Conservation (phyloP, 2,797 vertebrate genomes). For the Zalophus californianus region DNA sequence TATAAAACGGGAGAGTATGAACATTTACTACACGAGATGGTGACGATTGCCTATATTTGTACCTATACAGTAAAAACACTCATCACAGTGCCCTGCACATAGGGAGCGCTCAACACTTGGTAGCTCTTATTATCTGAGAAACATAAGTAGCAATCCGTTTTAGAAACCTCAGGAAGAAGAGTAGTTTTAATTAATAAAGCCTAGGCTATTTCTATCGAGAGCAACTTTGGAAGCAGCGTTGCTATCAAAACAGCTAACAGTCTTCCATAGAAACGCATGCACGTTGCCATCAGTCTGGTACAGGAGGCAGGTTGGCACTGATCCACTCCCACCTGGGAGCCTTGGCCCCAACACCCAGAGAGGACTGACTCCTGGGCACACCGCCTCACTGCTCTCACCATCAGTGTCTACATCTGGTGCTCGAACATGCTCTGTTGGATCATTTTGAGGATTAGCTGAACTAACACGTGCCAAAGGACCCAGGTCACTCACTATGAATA, state of each 20-base stretch:
- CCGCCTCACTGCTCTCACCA: not conserved
- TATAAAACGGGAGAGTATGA: not conserved
- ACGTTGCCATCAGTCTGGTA: not conserved
- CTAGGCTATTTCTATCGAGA: not conserved
- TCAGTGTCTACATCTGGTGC: not conserved
- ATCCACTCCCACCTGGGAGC: not conserved
- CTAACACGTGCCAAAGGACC: not conserved
- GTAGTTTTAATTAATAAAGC: slow-evolving; percentile 32
- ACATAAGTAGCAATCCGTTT: not conserved
- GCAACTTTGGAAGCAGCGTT: not conserved
- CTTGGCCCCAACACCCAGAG: no score
- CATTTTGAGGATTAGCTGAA: not conserved
- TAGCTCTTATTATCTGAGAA: not conserved
- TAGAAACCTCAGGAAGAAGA: not conserved
- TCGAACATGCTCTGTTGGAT: not conserved
- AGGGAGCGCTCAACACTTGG: not conserved
- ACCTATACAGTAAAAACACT: not conserved
- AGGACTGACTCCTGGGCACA: not conserved
- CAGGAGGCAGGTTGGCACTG: not conserved
- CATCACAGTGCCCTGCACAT: not conserved
- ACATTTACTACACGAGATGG: not conserved
- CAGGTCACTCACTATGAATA: not conserved
- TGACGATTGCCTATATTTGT: not conserved
- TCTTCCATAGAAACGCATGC: not conserved
- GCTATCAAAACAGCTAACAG: not conserved